phyloP scores from a whole-genome alignment of 2,113 vertebrate species.

The Paracanthobrama guichenoti region DNA sequence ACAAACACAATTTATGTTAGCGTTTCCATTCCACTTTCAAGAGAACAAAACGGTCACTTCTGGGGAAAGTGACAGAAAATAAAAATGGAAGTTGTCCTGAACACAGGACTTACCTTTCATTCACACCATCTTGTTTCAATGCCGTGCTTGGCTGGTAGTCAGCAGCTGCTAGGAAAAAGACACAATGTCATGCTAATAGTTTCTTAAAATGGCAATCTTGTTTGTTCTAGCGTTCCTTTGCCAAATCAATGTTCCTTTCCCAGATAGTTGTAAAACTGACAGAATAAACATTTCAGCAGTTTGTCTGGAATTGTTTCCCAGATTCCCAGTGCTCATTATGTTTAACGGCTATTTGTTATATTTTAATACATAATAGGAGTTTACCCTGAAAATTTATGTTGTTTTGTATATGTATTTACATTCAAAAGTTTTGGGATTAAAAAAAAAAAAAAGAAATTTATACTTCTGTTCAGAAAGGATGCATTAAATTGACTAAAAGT shows the following conservation, averaged over 20 bases:
- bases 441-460: no score
- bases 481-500: no score
- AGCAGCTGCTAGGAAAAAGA: slow-evolving; percentile 51
- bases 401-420: neutral
- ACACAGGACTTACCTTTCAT: slow-evolving; percentile 64
- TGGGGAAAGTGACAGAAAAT: neutral
- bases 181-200: slow-evolving; percentile 10
- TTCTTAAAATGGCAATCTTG: slow-evolving; percentile 1
- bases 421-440: neutral
- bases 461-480: no score
- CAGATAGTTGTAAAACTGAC: slow-evolving; percentile 6
- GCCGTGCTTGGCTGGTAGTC: slow-evolving; percentile 62
- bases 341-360: neutral
- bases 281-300: slow-evolving; percentile 31
- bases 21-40: no score
- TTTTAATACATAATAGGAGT: slow-evolving; percentile 12
- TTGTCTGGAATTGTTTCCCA: slow-evolving; percentile 25
- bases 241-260: neutral
- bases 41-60: neutral
- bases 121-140: slow-evolving; percentile 56
- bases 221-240: neutral
- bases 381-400: neutral
- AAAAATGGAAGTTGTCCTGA: neutral
- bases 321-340: slow-evolving; percentile 1
- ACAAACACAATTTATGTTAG: neutral